Evolutionary conservation across 2,888 invertebrate genomes (phyloP).

Genomic region (Cheilosia variabilis): DNA sequence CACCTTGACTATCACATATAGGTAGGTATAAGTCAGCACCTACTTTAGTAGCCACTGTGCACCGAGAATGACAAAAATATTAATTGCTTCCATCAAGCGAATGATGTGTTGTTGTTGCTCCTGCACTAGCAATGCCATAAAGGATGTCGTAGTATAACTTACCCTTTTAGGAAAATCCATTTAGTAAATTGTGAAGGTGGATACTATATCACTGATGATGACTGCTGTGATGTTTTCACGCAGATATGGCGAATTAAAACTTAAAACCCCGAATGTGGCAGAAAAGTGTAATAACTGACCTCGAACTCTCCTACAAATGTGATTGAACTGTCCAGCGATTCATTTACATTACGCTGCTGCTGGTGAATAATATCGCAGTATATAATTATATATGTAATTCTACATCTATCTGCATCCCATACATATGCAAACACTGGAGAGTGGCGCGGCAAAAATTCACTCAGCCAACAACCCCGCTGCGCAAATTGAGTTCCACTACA

Average conservation of each 20-base stretch:
- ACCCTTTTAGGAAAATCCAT: constrained; percentile 58
- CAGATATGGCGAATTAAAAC: constrained; percentile 43
- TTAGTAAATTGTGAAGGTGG: constrained; percentile 58
- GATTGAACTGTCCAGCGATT: constrained; percentile 79
- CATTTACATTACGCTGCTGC: constrained; percentile 56
- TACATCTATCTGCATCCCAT: constrained; percentile 3
- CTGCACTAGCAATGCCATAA: constrained; percentile 23
- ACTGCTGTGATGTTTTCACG: constrained; percentile 49
- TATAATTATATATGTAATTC: not conserved
- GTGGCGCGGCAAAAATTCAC: constrained; percentile 32
- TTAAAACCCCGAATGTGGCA: constrained; percentile 29
- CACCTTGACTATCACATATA: not conserved
- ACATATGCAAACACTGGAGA: constrained; percentile 14
- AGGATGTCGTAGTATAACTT: constrained; percentile 10
- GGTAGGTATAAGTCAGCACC: not conserved
- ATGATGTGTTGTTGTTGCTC: constrained; percentile 43
- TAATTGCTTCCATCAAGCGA: constrained; percentile 71
- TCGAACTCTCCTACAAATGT: constrained; percentile 82
- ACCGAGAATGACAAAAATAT: constrained; percentile 66
- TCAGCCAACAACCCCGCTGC: constrained; percentile 56
- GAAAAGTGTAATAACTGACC: constrained; percentile 80
- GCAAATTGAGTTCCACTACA: constrained; percentile 48
- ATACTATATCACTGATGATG: constrained; percentile 9
- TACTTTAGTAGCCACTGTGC: not conserved
- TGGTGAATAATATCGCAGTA: constrained; percentile 37